Evolutionary conservation across 1,140 invertebrate species (phyloP), one percentile per base, ranked within the genome.

Genomic region (Solenopsis fugax): DNA sequence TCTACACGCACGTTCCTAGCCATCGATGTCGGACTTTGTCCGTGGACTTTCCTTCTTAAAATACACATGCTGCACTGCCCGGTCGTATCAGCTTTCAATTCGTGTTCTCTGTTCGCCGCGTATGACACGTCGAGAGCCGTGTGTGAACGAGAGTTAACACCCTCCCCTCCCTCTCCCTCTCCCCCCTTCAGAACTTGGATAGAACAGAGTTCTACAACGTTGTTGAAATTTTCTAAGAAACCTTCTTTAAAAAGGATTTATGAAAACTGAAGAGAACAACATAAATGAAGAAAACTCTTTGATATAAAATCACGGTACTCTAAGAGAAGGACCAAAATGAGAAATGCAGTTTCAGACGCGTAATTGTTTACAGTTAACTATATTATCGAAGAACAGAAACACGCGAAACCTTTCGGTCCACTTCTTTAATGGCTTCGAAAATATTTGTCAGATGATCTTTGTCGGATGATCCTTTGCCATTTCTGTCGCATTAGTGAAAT

Each of bases 11-110:
- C 21, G 4, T 73, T 50, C 21, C 69, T 62, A 48, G 7, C 9
- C 24, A 34, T 50, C 41, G n/a, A 82, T 13, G 54, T 34, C 67
- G 18, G 41, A 73, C 50, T 69, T 52, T 45, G 48, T 41, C 9
- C 34, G 64, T 80, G 62, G 48, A 56, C 69, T 84, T 84, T 75
- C n/a, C 56, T 75, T 84, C 41, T 73, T 75, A 84, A 84, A 73
- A 75, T 84, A 84, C 24, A 75, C 56, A 50, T 34, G 52, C 52
- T 18, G 6, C 34, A 41, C 60, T 65, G 76, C 34, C 34, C 77
- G 48, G 13, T 81, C 37, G 78, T 71, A 58, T 81, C 78, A 41
- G 65, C 78, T 71, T 71, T 81, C 78, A 45, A 58, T 81, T 45
- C 37, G 50, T 34, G 34, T 69, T 76, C 58, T 58, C 45, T 50